These are phyloP conservation scores for Pagetopsis macropterus DNA, from an alignment of 2,797 vertebrate species.

Conservation along the genomic window DNA sequence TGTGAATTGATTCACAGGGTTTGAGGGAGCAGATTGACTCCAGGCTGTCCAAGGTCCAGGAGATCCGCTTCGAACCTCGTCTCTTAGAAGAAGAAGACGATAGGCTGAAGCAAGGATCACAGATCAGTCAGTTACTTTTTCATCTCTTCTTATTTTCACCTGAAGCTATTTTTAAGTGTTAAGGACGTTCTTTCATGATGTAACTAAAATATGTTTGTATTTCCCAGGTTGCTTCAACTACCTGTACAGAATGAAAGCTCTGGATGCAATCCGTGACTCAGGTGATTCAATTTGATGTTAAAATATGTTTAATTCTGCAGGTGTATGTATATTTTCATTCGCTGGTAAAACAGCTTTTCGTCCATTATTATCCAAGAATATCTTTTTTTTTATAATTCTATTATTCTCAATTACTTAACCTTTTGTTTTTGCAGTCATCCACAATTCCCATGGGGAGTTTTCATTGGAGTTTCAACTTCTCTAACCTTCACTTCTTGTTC, in stretches of 20 bases:
- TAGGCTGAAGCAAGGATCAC: constrained; percentile 84
- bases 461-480: background rate
- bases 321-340: background rate
- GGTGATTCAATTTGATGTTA: constrained; percentile 75
- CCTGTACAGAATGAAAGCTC: constrained; percentile 95
- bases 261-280: constrained; percentile 93
- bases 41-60: constrained; percentile 91
- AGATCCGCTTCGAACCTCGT: constrained; percentile 92
- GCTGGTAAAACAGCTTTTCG: background rate
- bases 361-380: background rate
- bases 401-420: background rate
- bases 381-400: background rate
- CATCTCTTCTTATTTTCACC: background rate
- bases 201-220: background rate
- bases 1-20: constrained; percentile 77
- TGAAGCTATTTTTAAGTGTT: background rate
- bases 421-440: background rate
- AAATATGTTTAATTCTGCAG: background rate
- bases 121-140: constrained; percentile 76
- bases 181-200: accelerated
- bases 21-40: constrained; percentile 93
- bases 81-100: constrained; percentile 89
- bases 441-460: background rate
- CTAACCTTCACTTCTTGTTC: constrained; percentile 13
- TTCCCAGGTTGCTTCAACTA: constrained; percentile 92